Evolutionary conservation across 2,113 vertebrate species (phyloP), one percentile per base, ranked within the genome.

Genomic region (Xenus cinereus): DNA sequence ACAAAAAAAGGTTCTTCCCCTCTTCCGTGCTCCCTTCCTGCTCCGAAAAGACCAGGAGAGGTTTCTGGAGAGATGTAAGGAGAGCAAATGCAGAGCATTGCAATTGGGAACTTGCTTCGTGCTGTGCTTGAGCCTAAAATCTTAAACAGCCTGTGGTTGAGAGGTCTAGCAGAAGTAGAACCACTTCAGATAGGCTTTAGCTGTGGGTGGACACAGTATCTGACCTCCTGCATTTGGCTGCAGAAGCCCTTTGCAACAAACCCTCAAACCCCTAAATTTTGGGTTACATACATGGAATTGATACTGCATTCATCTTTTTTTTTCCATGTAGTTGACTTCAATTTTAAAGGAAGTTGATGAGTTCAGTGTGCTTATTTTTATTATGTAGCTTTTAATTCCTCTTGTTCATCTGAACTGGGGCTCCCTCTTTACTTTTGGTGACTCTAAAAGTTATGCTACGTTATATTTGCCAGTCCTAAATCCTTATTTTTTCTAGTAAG

Each of bases 71-170:
- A 84, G 57, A 12, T n/a, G 23, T 1, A 10, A 51, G 46, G 41
- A 15, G 12, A 51, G 57, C 6, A 69, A 33, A 39, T 2, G 16
- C 39, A 56, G 23, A 50, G 37, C 28, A 12, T 51, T 50, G 10
- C 19, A 50, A 24, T 15, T 56, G 19, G 54, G 39, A 69, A n/a
- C 15, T 16, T 84, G 16, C 53, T 80, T 83, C 0, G 1, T n/a
- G 17, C 87, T 78, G 46, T 32, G 33, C 62, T 89, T 19, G 80
- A 78, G 48, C 77, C 53, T 56, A 26, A 51, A 39, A 20, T 37
- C 9, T 57, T 19, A 3, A 27, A 4, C 19, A 48, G 30, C 33
- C 22, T n/a, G 0, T 0, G 2, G 23, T n/a, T 39, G 18, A n/a
- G 62, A 35, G 30, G 2, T 73, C 12, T 56, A 37, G 60, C 43